A percentile compares a stretch with the other conserved stretches of the same genome.
phyloP scores from a whole-genome alignment of 1,140 invertebrate species.

The Meloidogyne hapla region DNA sequence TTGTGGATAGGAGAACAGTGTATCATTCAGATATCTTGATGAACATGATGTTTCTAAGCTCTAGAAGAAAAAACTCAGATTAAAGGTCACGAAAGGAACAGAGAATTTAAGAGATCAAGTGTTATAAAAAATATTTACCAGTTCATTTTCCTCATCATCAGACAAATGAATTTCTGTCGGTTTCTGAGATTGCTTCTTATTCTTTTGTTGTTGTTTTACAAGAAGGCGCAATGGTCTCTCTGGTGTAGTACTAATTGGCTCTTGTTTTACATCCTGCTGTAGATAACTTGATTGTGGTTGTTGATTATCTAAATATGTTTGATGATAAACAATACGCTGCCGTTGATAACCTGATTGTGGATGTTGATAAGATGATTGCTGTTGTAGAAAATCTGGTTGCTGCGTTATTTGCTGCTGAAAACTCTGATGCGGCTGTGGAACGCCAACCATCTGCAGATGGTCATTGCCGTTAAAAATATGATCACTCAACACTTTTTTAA shows the following conservation, averaged over 20 bases:
- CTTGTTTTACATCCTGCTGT: neutral
- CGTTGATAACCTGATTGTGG: neutral
- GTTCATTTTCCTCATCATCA: slow-evolving; percentile 27
- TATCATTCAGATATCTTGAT: slow-evolving; percentile 23
- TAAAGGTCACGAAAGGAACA: neutral
- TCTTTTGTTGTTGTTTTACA: neutral
- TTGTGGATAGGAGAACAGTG: slow-evolving; percentile 32
- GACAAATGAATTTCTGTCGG: slow-evolving; percentile 26
- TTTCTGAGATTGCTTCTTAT: neutral
- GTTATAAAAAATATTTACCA: neutral
- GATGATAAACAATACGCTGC: neutral
- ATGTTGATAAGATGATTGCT: neutral
- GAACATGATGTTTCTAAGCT: no score
- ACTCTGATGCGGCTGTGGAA: neutral
- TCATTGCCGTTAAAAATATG: neutral
- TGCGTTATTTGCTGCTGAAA: neutral
- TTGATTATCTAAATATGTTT: neutral
- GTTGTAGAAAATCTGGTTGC: neutral
- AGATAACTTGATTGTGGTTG: slow-evolving; percentile 1
- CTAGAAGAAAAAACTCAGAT: neutral
- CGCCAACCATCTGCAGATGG: neutral
- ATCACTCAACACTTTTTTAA: neutral
- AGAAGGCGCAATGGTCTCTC: neutral
- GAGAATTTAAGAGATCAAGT: no score
- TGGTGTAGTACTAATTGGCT: neutral